phyloP scores from a whole-genome alignment of 2,888 invertebrate species.

The Frankliniella fusca region DNA sequence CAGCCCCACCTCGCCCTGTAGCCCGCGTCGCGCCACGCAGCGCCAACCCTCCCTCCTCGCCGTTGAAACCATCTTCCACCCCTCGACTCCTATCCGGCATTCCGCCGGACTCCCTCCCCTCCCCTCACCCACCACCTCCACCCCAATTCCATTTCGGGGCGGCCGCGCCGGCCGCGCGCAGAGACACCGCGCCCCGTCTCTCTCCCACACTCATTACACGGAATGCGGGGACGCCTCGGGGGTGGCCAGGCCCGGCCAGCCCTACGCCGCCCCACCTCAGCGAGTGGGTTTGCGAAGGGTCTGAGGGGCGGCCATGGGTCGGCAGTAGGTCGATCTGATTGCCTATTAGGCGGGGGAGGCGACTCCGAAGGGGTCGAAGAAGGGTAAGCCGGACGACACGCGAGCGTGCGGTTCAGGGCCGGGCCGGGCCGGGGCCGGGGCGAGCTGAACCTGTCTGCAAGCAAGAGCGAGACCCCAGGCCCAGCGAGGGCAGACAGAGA shows the following conservation, averaged over 20 bases:
- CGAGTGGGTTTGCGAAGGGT: not conserved
- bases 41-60: not conserved
- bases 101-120: not conserved
- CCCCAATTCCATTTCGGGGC: too few species aligned
- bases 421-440: too few species aligned
- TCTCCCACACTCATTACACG: conserved; percentile 40
- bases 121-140: not conserved
- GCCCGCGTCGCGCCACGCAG: not conserved
- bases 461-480: too few species aligned
- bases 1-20: not conserved
- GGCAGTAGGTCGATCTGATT: too few species aligned
- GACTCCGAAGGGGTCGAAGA: not conserved
- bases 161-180: not conserved
- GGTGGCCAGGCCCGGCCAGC: not conserved
- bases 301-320: too few species aligned
- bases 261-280: not conserved
- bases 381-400: not conserved
- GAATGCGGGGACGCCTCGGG: not conserved
- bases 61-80: not conserved
- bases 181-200: conserved; percentile 36
- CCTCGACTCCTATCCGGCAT: not conserved
- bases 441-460: too few species aligned
- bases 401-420: not conserved
- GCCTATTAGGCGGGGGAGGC: not conserved
- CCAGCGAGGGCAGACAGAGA: not conserved